Base-by-base conservation (phyloP, 1,140 invertebrate genomes). In the Lethrus apterus region DNA sequence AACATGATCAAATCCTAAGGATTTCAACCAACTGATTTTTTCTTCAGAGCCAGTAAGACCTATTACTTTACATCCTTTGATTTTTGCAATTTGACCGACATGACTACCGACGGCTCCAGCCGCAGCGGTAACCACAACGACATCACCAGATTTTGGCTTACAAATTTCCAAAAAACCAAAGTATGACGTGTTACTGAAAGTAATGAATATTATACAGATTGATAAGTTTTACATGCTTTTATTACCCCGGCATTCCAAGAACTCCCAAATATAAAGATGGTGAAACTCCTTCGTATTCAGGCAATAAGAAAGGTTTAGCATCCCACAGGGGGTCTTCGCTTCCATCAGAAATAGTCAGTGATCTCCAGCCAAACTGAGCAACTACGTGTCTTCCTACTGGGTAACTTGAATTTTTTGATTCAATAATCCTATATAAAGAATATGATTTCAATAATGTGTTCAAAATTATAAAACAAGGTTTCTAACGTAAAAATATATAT, bases 11-110 rank as follows among this genome's bases (percentile, higher is more conserved):
- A 85, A 83, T 4, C 75, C 75, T 29, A 81, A 73, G 2, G 78
- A 56, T 19, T 69, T 73, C 2, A 86, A 54, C 79, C 80, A 84
- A 43, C 75, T 62, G 46, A 78, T 74, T 70, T 86, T 86, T 0
- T 75, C 76, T 35, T 83, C 77, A 14, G 71, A 68, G 8, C 82
- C 82, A 43, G 80, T 75, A 58, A 82, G 79, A 4, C 81, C 84
- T 50, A 86, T 78, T 0, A 84, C 82, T 47, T 63, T 74, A 36
- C 80, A 77, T 14, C 76, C 76, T 62, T 77, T 68, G 31, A 80
- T 75, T 62, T 82, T 83, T 3, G 74, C 81, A 38, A 86, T 80
- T 66, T 86, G 83, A 13, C 81, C 82, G 5, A 85, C 83, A 34
- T 78, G 66, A 50, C 72, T 77, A 2, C 84, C 84, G 8, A 86